Conservation (phyloP, 92 coral and sea anemone species). For the Zoanthus solanderi region DNA sequence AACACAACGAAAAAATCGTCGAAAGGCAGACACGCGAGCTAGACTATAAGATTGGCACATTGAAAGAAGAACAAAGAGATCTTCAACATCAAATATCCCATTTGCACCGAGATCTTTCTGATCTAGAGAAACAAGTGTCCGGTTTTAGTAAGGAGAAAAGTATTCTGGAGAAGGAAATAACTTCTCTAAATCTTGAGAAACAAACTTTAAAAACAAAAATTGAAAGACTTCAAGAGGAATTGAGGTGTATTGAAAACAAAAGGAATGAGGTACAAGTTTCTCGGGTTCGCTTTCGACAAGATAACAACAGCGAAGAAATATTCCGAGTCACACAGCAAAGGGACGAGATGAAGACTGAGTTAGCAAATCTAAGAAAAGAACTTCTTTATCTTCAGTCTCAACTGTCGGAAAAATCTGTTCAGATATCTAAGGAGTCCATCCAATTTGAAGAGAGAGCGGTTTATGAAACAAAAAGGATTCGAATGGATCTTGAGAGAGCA, state of each 20-base stretch:
- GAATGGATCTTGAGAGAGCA: conserved; percentile 81
- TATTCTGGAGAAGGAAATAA: conserved; percentile 56
- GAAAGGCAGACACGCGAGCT: conserved; percentile 73
- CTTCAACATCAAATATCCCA: conserved; percentile 70
- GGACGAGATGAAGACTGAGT: conserved; percentile 66
- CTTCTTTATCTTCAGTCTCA: conserved; percentile 53
- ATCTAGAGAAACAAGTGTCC: conserved; percentile 64
- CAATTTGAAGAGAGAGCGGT: conserved; percentile 69
- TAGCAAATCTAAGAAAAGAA: conserved; percentile 59
- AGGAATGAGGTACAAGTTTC: conserved; percentile 8
- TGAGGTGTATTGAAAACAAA: conserved; percentile 32
- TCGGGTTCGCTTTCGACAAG: conserved; percentile 51
- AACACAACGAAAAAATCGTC: conserved; percentile 29
- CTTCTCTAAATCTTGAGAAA: conserved; percentile 59
- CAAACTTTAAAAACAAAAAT: conserved; percentile 64
- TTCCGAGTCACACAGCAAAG: conserved; percentile 64
- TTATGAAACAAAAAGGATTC: conserved; percentile 68
- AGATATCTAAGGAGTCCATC: conserved; percentile 56
- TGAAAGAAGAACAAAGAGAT: conserved; percentile 72
- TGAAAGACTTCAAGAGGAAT: conserved; percentile 54
- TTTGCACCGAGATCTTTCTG: conserved; percentile 71
- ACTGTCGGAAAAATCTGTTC: conserved; percentile 49
- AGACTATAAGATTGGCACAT: conserved; percentile 54
- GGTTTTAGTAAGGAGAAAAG: conserved; percentile 54
- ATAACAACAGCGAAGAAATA: conserved; percentile 63